phyloP scores from a whole-genome alignment of 2,797 vertebrate species.

The Peromyscus aztecus region DNA sequence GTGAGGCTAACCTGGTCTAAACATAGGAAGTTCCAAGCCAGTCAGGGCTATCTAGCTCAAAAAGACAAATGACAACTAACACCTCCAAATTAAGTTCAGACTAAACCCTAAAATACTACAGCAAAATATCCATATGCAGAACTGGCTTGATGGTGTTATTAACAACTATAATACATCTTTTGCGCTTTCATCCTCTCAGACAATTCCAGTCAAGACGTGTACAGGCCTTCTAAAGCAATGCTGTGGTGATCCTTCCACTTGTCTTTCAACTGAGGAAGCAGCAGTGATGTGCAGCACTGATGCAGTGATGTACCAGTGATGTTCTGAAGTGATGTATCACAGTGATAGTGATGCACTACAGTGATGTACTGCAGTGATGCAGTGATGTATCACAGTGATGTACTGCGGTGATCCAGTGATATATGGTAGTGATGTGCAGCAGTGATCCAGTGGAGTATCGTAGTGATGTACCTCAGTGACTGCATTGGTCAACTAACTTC shows the following conservation, averaged over 20 bases:
- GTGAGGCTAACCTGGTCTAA: not conserved
- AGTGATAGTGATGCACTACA: too few relatives aligned
- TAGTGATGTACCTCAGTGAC: not conserved
- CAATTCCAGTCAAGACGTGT: not conserved
- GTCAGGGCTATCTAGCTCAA: not conserved
- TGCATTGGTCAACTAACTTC: not conserved
- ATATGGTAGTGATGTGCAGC: not conserved
- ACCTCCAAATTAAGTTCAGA: slow-evolving; percentile 58
- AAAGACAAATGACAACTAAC: not conserved
- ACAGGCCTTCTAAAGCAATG: not conserved
- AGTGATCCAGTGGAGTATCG: not conserved
- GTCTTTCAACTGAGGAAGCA: not conserved
- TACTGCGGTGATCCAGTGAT: not conserved
- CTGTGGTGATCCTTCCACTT: not conserved
- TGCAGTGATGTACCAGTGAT: too few relatives aligned
- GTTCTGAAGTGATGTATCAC: too few relatives aligned
- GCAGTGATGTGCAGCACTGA: not conserved
- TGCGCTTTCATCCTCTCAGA: slow-evolving; percentile 32
- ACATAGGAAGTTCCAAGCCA: not conserved
- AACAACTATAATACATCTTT: not conserved
- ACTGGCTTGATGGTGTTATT: not conserved
- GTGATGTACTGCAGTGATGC: too few relatives aligned
- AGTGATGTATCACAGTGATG: not conserved
- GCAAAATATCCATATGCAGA: not conserved
- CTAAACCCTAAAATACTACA: not conserved